Conservation (phyloP, 2,888 invertebrate species). For the Orchesella flavescens region DNA sequence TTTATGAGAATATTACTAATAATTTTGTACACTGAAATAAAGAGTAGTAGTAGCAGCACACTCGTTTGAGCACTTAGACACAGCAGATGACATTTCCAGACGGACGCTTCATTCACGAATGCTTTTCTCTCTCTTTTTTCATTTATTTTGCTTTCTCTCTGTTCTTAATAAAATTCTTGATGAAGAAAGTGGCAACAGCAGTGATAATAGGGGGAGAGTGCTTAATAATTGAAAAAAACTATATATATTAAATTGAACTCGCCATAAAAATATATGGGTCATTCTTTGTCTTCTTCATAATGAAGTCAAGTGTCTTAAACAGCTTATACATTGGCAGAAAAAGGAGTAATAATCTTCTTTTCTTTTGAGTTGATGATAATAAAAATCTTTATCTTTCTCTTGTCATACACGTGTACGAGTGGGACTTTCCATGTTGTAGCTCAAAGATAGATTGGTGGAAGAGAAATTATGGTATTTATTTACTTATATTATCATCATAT, state of each 20-base stretch:
- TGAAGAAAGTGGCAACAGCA: neutral
- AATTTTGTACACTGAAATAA: neutral
- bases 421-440: too few relatives aligned
- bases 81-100: neutral
- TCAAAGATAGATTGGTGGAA: too few relatives aligned
- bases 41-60: neutral
- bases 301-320: neutral
- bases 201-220: neutral
- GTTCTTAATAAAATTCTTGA: neutral
- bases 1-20: conserved; percentile 1
- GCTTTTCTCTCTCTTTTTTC: neutral
- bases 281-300: neutral
- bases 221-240: neutral
- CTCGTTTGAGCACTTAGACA: too few relatives aligned
- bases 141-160: neutral
- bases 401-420: too few relatives aligned
- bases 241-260: too few relatives aligned
- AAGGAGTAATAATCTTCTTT: neutral
- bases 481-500: too few relatives aligned
- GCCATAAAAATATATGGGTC: too few relatives aligned
- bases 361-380: neutral
- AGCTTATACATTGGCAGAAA: neutral
- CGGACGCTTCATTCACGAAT: neutral
- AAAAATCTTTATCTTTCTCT: neutral
- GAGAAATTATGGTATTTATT: too few relatives aligned